Percentiles rank a stretch among this genome's conserved stretches.
phyloP scores from a whole-genome alignment of 2,888 invertebrate species.

The Entomobrya proxima region DNA sequence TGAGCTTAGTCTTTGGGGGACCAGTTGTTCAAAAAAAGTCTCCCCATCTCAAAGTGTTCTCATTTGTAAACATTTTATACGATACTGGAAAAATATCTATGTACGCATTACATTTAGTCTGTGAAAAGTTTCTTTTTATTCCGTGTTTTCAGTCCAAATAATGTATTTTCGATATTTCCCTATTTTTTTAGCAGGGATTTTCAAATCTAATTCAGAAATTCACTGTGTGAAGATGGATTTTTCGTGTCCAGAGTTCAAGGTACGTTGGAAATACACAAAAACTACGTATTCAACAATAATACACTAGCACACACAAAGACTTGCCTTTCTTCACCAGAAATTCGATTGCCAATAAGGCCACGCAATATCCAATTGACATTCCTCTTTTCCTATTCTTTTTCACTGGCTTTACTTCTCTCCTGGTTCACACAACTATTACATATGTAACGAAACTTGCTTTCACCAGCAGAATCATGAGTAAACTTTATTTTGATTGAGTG shows the following conservation, averaged over 20 bases:
- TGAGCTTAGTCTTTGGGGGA: constrained; percentile 30
- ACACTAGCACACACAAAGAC: background rate
- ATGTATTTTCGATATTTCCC: constrained; percentile 12
- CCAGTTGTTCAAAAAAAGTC: constrained; percentile 22
- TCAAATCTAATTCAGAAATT: constrained; percentile 48
- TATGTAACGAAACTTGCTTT: constrained; percentile 58
- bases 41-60: constrained; percentile 31
- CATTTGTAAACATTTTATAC: constrained; percentile 58
- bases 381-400: constrained; percentile 23
- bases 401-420: background rate
- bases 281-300: background rate
- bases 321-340: constrained; percentile 32
- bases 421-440: constrained; percentile 26
- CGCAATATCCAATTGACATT: constrained; percentile 60
- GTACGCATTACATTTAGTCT: background rate
- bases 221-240: constrained; percentile 56
- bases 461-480: constrained; percentile 63
- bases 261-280: constrained; percentile 40
- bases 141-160: constrained; percentile 32
- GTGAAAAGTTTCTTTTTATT: constrained; percentile 6
- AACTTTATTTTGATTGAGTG: constrained; percentile 65
- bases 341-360: constrained; percentile 59
- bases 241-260: constrained; percentile 61
- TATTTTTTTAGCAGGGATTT: constrained; percentile 25
- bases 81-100: background rate